phyloP scores from a whole-genome alignment of 2,888 invertebrate genomes.

The Xanthia togata region DNA sequence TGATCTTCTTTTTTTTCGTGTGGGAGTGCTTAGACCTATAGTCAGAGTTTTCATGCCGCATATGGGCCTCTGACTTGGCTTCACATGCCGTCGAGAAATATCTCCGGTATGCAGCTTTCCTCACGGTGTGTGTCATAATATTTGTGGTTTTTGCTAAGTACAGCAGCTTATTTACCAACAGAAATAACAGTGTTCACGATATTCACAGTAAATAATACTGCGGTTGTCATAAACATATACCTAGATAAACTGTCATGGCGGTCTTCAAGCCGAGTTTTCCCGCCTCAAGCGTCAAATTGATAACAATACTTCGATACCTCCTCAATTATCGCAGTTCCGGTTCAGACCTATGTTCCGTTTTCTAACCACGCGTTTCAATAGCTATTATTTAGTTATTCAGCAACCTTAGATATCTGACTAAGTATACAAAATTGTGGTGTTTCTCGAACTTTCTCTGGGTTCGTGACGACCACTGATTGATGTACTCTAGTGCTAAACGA shows the following conservation, averaged over 20 bases:
- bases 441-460: constrained; percentile 72
- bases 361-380: constrained; percentile 68
- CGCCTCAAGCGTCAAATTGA: constrained; percentile 53
- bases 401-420: constrained; percentile 69
- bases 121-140: neutral
- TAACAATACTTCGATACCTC: constrained; percentile 48
- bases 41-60: too few species aligned
- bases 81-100: too few species aligned
- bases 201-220: constrained; percentile 8
- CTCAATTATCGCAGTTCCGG: constrained; percentile 52
- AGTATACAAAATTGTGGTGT: constrained; percentile 72
- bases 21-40: too few species aligned
- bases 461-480: constrained; percentile 66
- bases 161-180: neutral
- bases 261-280: constrained; percentile 39
- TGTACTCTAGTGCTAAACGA: constrained; percentile 56
- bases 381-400: constrained; percentile 68
- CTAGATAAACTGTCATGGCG: constrained; percentile 30
- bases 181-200: constrained; percentile 12
- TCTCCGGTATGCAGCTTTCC: too few species aligned
- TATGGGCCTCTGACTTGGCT: too few species aligned
- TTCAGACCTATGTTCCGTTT: constrained; percentile 64
- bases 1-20: neutral
- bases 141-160: neutral
- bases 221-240: constrained; percentile 2